Base-by-base conservation (phyloP, 1,140 invertebrate genomes). In the Lepidostoma basale region DNA sequence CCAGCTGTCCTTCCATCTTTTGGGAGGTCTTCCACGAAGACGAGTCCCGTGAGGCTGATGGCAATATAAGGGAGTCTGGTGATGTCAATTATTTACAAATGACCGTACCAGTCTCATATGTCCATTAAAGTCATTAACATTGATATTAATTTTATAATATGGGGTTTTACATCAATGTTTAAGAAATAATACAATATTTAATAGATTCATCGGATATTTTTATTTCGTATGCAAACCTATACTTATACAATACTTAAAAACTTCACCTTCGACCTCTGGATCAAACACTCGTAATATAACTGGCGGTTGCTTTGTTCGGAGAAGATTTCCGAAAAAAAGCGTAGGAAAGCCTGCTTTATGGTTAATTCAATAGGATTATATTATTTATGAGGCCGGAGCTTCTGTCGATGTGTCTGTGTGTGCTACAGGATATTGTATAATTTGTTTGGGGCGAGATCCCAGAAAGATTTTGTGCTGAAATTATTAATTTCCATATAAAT, bases 311-410 rank as follows among this genome's bases (percentile, higher is more conserved):
- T 59, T 40, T 40, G 33, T 59, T 62, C 30, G 22, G 45, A 16
- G 44, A 42, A 52, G 66, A 59, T 67, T 54, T 54, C 42, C 58
- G 30, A 67, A 36, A 42, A 56, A 66, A 59, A 68, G 40, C 54
- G 30, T 59, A 20, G 33, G n/a, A 40, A 33, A 62, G 49, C 36
- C 30, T 39, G 56, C 59, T 69, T 69, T 62, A 63, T 63, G 60
- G 67, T 56, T 69, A 69, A 69, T 69, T 63, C 67, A 62, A 62
- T 36, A 58, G 60, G 33, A 69, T 69, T 62, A 69, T 69, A 33
- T 69, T 69, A 69, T 69, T 69, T 69, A 69, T 63, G 67, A 69
- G 47, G 22, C 23, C 10, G 28, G 39, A 18, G 63, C 39, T 6
- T 4, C 30, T 39, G 49, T 18, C 22, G 18, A 39, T 59, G 22